These are phyloP conservation scores for Mayetiola destructor DNA, from an alignment of 2,888 invertebrate genomes.

Conservation along the genomic window DNA sequence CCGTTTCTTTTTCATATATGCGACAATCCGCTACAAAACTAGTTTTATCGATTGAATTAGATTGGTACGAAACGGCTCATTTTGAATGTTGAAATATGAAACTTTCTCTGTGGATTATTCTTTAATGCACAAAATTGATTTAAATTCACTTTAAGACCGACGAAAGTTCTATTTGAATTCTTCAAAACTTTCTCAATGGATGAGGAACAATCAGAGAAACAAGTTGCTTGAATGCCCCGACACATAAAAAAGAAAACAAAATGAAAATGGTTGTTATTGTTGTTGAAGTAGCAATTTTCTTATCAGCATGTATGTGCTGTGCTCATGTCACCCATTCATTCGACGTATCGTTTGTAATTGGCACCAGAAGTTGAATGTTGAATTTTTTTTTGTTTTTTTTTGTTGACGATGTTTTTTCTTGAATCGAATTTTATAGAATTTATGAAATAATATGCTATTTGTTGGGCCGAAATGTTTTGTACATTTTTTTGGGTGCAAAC, in stretches of 20 bases:
- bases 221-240: too few species aligned
- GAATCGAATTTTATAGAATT: neutral
- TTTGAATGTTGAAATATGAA: neutral
- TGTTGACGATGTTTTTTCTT: neutral
- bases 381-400: neutral
- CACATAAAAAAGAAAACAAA: neutral
- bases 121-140: neutral
- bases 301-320: neutral
- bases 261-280: neutral
- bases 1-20: neutral
- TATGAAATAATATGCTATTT: too few species aligned
- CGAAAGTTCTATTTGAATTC: too few species aligned
- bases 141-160: neutral
- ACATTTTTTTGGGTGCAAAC: neutral
- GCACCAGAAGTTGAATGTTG: too few species aligned
- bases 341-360: neutral
- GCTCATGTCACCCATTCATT: too few species aligned
- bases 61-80: neutral
- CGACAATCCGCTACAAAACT: neutral
- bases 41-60: neutral
- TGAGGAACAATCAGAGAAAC: too few species aligned
- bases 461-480: neutral
- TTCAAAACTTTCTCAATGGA: too few species aligned
- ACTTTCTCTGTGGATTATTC: neutral
- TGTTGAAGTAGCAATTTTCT: slow-evolving; percentile 6